phyloP scores from a whole-genome alignment of 2,797 vertebrate species.

The Pelodytes ibericus region DNA sequence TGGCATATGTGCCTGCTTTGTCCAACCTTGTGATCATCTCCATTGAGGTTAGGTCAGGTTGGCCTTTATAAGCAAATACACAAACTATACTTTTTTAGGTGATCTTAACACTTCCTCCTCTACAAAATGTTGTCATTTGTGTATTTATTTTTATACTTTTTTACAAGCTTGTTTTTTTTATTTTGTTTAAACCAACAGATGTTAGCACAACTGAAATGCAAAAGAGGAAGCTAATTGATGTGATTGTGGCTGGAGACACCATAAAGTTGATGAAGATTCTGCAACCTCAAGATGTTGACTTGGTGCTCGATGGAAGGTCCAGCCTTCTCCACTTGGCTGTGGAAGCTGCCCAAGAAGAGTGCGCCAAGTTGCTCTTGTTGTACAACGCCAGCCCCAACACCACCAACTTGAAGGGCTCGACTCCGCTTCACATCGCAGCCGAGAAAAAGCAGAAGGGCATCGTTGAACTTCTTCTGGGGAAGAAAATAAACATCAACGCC shows the following conservation, averaged over 20 bases:
- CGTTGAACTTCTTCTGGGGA: constrained; percentile 85
- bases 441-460: constrained; percentile 84
- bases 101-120: too few relatives aligned
- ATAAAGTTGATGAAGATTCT: constrained; percentile 96
- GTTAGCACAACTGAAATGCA: constrained; percentile 84
- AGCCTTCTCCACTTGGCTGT: constrained; percentile 91
- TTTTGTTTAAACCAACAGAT: constrained; percentile 69
- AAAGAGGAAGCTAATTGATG: constrained; percentile 90
- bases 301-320: constrained; percentile 84
- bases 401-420: constrained; percentile 83
- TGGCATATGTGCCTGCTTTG: too few relatives aligned
- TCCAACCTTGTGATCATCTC: too few relatives aligned
- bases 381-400: constrained; percentile 92
- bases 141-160: too few relatives aligned
- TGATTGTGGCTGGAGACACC: constrained; percentile 87
- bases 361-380: constrained; percentile 91
- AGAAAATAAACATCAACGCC: constrained; percentile 88
- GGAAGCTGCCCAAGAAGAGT: constrained; percentile 87
- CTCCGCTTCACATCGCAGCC: constrained; percentile 88
- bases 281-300: constrained; percentile 95
- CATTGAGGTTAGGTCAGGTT: too few relatives aligned
- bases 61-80: too few relatives aligned
- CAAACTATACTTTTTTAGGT: too few relatives aligned
- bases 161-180: neutral
- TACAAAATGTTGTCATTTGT: too few relatives aligned